Base-by-base conservation (phyloP, 2,888 invertebrate species). In the Halictus quadricinctus region DNA sequence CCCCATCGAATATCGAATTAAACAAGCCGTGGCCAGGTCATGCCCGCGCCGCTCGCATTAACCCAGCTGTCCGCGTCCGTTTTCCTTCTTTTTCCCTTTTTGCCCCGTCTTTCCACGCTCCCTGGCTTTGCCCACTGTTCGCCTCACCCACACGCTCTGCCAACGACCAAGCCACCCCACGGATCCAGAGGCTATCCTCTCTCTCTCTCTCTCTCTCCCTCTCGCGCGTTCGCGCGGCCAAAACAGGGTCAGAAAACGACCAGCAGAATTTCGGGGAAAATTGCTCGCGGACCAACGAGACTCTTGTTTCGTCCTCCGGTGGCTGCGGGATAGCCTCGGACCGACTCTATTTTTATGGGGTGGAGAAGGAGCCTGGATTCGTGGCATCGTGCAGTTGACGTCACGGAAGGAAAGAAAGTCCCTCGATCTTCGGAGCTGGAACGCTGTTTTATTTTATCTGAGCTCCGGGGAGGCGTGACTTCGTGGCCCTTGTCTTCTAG, bases 1-100 rank as follows among this genome's bases (percentile, higher is more conserved):
- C 77, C 87, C 76, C 76, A 72, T 83, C 83, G 89, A 90, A 91
- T 91, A 92, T 92, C 87, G 91, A 91, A 92, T 91, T 91, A 91
- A 93, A 92, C 91, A 90, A 89, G 86, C 89, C 91, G 89, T 89
- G 89, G 91, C 91, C 81, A 76, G 79, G 60, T 83, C 74, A 58
- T 89, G 78, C 50, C 76, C 70, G 72, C 43, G 66, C 18, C 74
- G 81, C 76, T 81, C 75, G 81, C 54, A 69, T 85, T 77, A 72
- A 69, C 77, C 48, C 36, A 43, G 58, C 81, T 74, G 66, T 48
- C 79, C 50, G 18, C 81, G 72, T 72, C 13, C 15, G 15, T 66
- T 79, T 50, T 66, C 46, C 41, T 73, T 36, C 64, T 66, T 82
- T 54, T 72, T 76, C 25, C 43, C 46, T 64, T 60, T 75, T n/a